A percentile compares a stretch with the other conserved stretches of the same genome.
Conservation (phyloP, 2,113 vertebrate genomes). For the Gobius niger region DNA sequence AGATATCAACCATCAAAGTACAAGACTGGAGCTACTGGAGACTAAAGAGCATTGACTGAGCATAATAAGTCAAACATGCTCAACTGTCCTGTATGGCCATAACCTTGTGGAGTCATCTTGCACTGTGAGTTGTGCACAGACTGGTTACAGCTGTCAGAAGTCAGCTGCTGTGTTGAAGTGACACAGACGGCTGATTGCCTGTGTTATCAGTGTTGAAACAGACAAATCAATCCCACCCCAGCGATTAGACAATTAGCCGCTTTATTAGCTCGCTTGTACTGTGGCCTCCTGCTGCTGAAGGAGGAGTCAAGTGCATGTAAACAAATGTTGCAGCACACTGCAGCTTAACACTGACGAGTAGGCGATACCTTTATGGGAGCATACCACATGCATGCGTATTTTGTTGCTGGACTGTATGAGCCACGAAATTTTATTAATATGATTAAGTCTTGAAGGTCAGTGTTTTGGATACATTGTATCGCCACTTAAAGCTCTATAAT, state of each 20-base stretch:
- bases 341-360: neutral
- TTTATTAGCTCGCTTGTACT: slow-evolving; percentile 66
- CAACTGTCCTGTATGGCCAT: slow-evolving; percentile 24
- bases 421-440: too few relatives aligned
- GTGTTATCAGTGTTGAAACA: slow-evolving; percentile 72
- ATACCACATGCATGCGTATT: too few relatives aligned
- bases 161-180: slow-evolving; percentile 28
- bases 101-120: slow-evolving; percentile 16
- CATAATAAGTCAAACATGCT: slow-evolving; percentile 11
- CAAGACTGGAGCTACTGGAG: too few relatives aligned
- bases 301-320: slow-evolving; percentile 58
- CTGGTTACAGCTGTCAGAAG: slow-evolving; percentile 33
- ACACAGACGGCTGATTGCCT: slow-evolving; percentile 53
- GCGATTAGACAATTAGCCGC: slow-evolving; percentile 64
- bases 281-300: slow-evolving; percentile 39
- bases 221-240: slow-evolving; percentile 68
- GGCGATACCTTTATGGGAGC: too few relatives aligned
- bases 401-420: too few relatives aligned
- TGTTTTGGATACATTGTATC: too few relatives aligned
- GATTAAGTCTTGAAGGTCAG: too few relatives aligned
- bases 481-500: too few relatives aligned
- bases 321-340: slow-evolving; percentile 36
- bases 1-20: too few relatives aligned
- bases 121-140: slow-evolving; percentile 1
- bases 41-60: neutral